Evolutionary conservation across 2,888 invertebrate genomes (phyloP).

Genomic region (Parnassius apollo): DNA sequence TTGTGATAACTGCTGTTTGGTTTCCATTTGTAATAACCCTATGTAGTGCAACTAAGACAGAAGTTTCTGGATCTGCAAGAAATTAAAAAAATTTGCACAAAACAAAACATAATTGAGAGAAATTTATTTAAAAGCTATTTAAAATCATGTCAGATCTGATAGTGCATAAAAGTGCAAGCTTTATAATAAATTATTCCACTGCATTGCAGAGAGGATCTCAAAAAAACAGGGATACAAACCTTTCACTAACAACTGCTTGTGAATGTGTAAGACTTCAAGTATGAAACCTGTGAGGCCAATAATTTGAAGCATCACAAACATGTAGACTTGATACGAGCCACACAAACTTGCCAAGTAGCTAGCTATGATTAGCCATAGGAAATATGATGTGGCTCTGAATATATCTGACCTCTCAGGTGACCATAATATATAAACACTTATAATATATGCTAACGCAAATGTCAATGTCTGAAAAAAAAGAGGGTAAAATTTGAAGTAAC

Average conservation of each 20-base stretch:
- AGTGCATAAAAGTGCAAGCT: too few relatives aligned
- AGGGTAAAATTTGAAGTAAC: conserved; percentile 5
- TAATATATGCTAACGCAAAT: conserved; percentile 85
- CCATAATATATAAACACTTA: conserved; percentile 88
- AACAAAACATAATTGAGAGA: too few relatives aligned
- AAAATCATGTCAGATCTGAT: too few relatives aligned
- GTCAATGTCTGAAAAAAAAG: conserved; percentile 83
- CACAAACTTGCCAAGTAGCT: conserved; percentile 88
- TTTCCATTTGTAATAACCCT: conserved; percentile 52
- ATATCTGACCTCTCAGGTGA: conserved; percentile 83
- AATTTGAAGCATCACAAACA: conserved; percentile 85
- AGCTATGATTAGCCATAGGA: conserved; percentile 88
- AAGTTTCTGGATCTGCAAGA: conserved; percentile 65
- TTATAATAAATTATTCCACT: too few relatives aligned
- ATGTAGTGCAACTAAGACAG: conserved; percentile 55
- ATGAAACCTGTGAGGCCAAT: conserved; percentile 84
- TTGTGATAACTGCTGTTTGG: conserved; percentile 33
- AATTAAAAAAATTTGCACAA: background rate
- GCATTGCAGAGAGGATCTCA: too few relatives aligned
- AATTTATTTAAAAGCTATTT: too few relatives aligned
- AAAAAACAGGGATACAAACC: conserved; percentile 48
- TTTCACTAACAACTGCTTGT: conserved; percentile 70
- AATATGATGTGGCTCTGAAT: conserved; percentile 85
- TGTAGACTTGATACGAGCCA: conserved; percentile 88
- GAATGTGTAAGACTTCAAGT: conserved; percentile 80